Evolutionary conservation across 1,140 invertebrate genomes (phyloP), one percentile per base, ranked within the genome.

Genomic region (Bombus sylvicola): DNA sequence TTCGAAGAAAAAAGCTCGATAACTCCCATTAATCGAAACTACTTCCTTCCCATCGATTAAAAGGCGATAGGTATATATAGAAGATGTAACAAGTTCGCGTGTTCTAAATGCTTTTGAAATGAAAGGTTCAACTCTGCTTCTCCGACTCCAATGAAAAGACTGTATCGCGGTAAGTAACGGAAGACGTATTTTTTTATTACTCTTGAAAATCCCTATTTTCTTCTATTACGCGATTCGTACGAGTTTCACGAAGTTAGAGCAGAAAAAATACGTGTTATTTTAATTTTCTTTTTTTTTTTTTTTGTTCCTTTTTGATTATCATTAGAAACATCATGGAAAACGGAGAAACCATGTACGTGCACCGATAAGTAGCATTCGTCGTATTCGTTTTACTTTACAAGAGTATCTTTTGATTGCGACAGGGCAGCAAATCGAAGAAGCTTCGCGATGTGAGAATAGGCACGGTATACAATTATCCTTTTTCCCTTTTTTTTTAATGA

Each of bases 151-250:
- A n/a, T 83, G 47, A 69, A 43, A 66, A 80, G 66, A 90, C 76
- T 83, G 88, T 83, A 89, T 83, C 76, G 39, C 37, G 72, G 83
- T 90, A 69, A 69, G 34, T 89, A 89, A 89, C 77, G 88, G 89
- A 89, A 90, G 89, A 89, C 88, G 57, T 76, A 81, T 72, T 8
- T 39, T 72, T 80, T 64, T 84, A 59, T 77, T 83, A 87, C 66
- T 75, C 75, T 77, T 77, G 57, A 77, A 25, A 77, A 76, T 64
- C 22, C 41, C 37, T 77, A n/a, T 41, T 59, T 41, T 12, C 41
- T n/a, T 41, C 57, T 77, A 77, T 41, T 53, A 39, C 31, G 75
- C 37, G 28, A 57, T 43, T 89, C 79, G 68, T 25, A 39, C 71
- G 41, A 43, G 28, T n/a, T 73, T 73, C 15, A 73, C n/a, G 57